phyloP scores from a whole-genome alignment of 2,888 invertebrate species.

The Diogma glabrata region DNA sequence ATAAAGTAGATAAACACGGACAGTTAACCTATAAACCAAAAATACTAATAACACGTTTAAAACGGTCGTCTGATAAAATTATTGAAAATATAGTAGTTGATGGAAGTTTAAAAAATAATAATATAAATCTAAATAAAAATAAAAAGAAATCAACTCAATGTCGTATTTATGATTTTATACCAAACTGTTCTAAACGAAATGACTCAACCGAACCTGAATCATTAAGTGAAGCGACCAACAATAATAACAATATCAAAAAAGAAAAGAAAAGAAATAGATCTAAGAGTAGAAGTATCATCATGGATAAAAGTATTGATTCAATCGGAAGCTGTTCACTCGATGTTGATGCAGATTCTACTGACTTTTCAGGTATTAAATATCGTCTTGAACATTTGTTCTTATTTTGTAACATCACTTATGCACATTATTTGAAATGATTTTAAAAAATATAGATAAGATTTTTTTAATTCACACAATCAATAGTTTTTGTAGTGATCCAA shows the following conservation, averaged over 20 bases:
- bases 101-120: slow-evolving; percentile 1
- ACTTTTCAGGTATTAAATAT: slow-evolving; percentile 51
- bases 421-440: no score
- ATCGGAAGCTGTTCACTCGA: slow-evolving; percentile 80
- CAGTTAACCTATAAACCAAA: slow-evolving; percentile 7
- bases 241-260: slow-evolving; percentile 6
- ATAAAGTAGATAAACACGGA: slow-evolving; percentile 5
- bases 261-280: not conserved
- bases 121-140: slow-evolving; percentile 2
- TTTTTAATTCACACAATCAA: no score
- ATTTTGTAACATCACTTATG: no score
- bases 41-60: slow-evolving; percentile 7
- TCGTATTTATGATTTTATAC: slow-evolving; percentile 7
- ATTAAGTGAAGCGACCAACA: slow-evolving; percentile 1
- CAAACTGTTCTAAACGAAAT: slow-evolving; percentile 6
- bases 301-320: slow-evolving; percentile 71
- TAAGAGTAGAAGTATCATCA: slow-evolving; percentile 35
- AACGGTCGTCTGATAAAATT: slow-evolving; percentile 4
- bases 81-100: slow-evolving; percentile 2
- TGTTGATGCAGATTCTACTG: slow-evolving; percentile 61
- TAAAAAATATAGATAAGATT: no score
- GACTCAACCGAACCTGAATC: slow-evolving; percentile 9
- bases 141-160: slow-evolving; percentile 3
- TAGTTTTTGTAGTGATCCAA: no score
- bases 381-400: no score